Evolutionary conservation across 1,140 invertebrate genomes (phyloP), one percentile per base, ranked within the genome.

Genomic region (Trinorchestia longiramus): DNA sequence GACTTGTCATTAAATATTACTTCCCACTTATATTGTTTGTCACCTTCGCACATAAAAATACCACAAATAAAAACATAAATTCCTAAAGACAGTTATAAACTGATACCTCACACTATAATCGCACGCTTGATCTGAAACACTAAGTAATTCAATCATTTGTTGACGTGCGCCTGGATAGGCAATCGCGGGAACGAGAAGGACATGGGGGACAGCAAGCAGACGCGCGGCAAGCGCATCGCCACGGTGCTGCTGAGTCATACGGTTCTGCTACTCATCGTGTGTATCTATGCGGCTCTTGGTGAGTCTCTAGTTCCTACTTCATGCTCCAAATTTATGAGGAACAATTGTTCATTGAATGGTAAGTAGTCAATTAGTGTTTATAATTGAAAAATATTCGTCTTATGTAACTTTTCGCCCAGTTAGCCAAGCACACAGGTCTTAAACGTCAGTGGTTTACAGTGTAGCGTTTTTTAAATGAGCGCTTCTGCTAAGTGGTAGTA

Each of bases 221-320:
- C 53, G n/a, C 47, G 57, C 0, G 87, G 96, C 96, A 95, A 87
- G 90, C 41, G n/a, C 0, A 6, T 97, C 19, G 96, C 97, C 28
- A 90, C 96, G 15, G 40, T 97, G 23, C 96, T 97, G 8, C 97
- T 97, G 90, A 97, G 97, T 0, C 97, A 97, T 41, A 87, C 97
- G 0, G 97, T 97, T 0, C 96, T 97, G 40, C 96, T 97, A 57
- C 41, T 97, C n/a, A 62, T 97, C 41, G 97, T 97, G 8, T 87
- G 96, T 3, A 41, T 96, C 0, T 97, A 97, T 92, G 96, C 97
- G 0, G 97, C 95, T 0, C 57, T 97, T 0, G 97, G 97, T 95
- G 44, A n/a, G 96, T 96, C 3, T 57, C 42, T 23, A n/a, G 62
- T 77, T 3, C 28, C 62, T 11, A 36, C 62, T 23, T 77, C 28